Base-by-base conservation (phyloP, 2,797 vertebrate species). In the Bryconaethiops microstoma region DNA sequence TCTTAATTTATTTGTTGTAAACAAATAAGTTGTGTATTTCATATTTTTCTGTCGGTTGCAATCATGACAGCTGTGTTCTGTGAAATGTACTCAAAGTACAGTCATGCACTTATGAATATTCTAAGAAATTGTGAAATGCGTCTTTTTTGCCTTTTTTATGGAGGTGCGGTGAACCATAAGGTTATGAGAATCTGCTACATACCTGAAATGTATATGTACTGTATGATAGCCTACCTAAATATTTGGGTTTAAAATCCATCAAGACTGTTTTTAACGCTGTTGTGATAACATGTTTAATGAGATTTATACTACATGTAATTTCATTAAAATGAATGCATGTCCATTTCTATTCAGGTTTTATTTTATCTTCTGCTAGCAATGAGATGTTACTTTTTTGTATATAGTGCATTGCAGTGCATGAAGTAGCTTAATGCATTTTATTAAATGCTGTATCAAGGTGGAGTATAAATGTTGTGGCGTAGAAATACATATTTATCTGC, bases 401-500 rank as follows among this genome's bases (percentile, higher is more conserved):
- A 96, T 95, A 95, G 92, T 94, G 95, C 95, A 95, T 94, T 92
- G 94, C 95, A 92, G 92, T 97, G 98, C 96, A 98, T 98, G 97
- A 88, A 89, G 89, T 95, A 94, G 95, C 94, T 95, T 67, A 94
- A 92, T 95, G 95, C 94, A 96, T 97, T 96, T 96, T 95, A 97
- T 96, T 92, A 96, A 97, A 97, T 96, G 95, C 96, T 94, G 88
- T 96, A 92, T 93, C 90, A 91, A 92, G 91, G 91, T 96, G 93
- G 90, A 92, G 91, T 96, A 93, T 93, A 91, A 92, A 92, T 94
- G 91, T 96, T 93, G 96, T 97, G 91, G 94, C 94, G 96, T 96
- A 80, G 25, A 23, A 54, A 74, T 42, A 57, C 19, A 60, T 80
- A 67, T 80, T 52, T 63, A 64, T 74, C 62, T 74, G 68, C 68